A percentile compares a stretch with the other conserved stretches of the same genome.
phyloP scores from a whole-genome alignment of 2,797 vertebrate genomes.

The Lepidocolaptes lacrymiger region DNA sequence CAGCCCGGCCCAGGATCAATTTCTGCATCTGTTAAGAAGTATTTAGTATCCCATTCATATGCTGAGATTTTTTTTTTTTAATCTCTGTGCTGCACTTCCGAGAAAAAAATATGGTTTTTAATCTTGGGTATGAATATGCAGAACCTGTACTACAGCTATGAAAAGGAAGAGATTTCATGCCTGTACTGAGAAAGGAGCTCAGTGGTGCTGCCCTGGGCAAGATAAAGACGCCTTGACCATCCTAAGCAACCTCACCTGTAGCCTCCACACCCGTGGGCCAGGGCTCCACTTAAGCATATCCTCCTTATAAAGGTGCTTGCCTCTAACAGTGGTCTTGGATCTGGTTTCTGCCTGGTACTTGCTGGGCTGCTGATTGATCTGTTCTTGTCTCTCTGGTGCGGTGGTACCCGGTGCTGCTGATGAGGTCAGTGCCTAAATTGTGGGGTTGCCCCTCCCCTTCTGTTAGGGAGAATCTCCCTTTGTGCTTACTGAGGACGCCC shows the following conservation, averaged over 20 bases:
- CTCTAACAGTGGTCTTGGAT: rapidly evolving
- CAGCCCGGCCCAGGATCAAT: background rate
- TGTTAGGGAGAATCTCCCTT: background rate
- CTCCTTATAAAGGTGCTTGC: rapidly evolving
- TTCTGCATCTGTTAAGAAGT: background rate
- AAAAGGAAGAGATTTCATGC: background rate
- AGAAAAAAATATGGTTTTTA: background rate
- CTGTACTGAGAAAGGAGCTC: background rate
- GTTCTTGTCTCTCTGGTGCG: background rate
- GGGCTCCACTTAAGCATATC: background rate
- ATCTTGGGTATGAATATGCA: background rate
- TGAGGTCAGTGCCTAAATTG: no score
- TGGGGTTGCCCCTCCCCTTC: rapidly evolving
- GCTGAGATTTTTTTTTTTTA: background rate
- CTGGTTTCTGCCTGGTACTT: rapidly evolving
- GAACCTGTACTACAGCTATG: background rate
- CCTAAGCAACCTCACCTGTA: background rate
- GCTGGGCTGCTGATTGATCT: rapidly evolving
- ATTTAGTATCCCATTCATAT: background rate
- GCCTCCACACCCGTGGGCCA: rapidly evolving
- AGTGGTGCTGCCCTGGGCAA: no score
- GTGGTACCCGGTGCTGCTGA: background rate
- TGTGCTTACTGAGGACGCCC: background rate
- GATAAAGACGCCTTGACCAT: background rate
- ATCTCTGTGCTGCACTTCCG: background rate